Conservation (phyloP, 2,797 vertebrate genomes). For the Petrocephalus sullivani region DNA sequence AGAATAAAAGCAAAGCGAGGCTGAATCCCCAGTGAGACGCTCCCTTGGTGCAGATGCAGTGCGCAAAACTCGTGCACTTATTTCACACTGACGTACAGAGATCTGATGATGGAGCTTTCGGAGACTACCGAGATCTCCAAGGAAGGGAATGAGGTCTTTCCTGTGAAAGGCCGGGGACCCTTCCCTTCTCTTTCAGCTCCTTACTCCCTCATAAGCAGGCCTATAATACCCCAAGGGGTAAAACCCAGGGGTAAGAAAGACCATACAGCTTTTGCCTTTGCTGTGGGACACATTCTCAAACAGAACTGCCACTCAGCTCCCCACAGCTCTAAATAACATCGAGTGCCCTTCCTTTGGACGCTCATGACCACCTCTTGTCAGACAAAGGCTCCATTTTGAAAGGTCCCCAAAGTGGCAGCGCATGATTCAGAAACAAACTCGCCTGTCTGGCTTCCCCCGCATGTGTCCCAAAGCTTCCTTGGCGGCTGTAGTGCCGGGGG, state of each 20-base stretch:
- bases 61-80: background rate
- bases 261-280: background rate
- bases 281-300: slow-evolving; percentile 34
- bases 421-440: background rate
- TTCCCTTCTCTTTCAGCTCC: background rate
- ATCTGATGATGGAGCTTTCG: background rate
- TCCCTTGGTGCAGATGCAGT: background rate
- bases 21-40: background rate
- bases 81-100: background rate
- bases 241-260: background rate
- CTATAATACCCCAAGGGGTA: slow-evolving; percentile 3
- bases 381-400: slow-evolving; percentile 21
- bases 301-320: slow-evolving; percentile 16
- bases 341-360: background rate
- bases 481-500: background rate
- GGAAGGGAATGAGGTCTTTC: background rate
- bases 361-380: background rate
- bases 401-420: slow-evolving; percentile 17
- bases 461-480: background rate
- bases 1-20: background rate
- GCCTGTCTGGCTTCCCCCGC: background rate
- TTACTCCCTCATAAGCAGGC: background rate
- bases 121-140: background rate
- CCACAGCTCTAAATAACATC: background rate
- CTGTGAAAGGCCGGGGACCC: background rate